phyloP scores from a whole-genome alignment of 1,140 invertebrate species.

The Heliconius himera region DNA sequence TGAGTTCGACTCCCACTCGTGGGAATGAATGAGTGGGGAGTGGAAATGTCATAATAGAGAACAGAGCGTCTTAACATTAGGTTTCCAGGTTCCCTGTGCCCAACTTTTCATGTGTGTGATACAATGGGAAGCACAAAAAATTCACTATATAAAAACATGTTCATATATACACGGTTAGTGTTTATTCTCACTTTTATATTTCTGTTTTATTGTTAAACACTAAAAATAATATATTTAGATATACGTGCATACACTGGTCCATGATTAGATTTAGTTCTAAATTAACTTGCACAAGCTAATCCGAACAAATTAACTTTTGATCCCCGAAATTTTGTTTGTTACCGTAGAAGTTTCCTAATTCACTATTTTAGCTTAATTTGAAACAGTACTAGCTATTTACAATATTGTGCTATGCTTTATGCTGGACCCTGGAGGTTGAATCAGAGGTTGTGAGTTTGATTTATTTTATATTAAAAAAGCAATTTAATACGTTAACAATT shows the following conservation, averaged over 20 bases:
- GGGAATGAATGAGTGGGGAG: no score
- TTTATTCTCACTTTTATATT: background rate
- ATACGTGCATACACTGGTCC: background rate
- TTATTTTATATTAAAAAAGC: background rate
- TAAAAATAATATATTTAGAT: background rate
- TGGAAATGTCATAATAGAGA: no score
- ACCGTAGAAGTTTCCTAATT: background rate
- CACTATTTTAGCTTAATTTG: background rate
- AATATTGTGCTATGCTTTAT: background rate
- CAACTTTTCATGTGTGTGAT: no score
- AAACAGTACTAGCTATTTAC: background rate
- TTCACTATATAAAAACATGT: no score
- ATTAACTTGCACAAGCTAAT: background rate
- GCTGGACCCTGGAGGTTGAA: background rate
- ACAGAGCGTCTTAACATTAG: no score
- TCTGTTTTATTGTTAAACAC: no score
- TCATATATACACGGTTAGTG: background rate
- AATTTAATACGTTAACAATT: no score
- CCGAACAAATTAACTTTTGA: background rate
- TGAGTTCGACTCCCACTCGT: no score
- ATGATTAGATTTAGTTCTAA: background rate
- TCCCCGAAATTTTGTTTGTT: background rate
- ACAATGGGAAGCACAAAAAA: no score
- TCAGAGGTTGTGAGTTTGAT: background rate
- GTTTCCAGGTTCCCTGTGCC: no score